Evolutionary conservation across 2,888 invertebrate species (phyloP).

Genomic region (Linhomoeus sp.): DNA sequence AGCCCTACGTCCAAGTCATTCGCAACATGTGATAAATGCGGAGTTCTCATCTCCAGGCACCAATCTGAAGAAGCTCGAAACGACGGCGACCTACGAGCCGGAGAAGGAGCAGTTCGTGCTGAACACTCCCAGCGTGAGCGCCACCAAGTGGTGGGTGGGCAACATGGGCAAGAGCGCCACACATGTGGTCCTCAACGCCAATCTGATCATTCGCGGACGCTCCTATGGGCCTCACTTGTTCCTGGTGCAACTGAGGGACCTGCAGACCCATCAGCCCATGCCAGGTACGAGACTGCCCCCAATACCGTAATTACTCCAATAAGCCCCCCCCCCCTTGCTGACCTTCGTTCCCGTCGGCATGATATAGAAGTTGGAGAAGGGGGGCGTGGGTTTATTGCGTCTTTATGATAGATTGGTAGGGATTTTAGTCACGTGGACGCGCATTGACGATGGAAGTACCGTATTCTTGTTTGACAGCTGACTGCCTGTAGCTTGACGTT

Average conservation of each 20-base stretch:
- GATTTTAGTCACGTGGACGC: too few species aligned
- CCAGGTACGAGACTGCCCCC: slow-evolving; percentile 47
- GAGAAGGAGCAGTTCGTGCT: slow-evolving; percentile 61
- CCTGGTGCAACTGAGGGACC: slow-evolving; percentile 68
- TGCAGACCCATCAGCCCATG: slow-evolving; percentile 64
- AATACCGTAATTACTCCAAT: too few species aligned
- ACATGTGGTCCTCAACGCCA: slow-evolving; percentile 75
- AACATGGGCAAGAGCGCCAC: slow-evolving; percentile 80
- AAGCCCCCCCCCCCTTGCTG: too few species aligned
- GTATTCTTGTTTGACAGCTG: neutral
- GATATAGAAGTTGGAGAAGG: too few species aligned
- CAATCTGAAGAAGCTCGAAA: slow-evolving; percentile 73
- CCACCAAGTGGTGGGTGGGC: slow-evolving; percentile 94
- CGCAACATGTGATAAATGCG: too few species aligned
- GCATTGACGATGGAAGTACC: too few species aligned
- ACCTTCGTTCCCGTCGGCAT: too few species aligned
- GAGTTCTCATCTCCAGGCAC: slow-evolving; percentile 41
- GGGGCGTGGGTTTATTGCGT: too few species aligned
- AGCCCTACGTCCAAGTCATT: too few species aligned
- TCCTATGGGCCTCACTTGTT: slow-evolving; percentile 78
- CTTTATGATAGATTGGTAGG: too few species aligned
- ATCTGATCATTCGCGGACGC: slow-evolving; percentile 58
- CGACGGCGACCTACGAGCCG: slow-evolving; percentile 71
- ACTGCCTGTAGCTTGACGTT: too few species aligned
- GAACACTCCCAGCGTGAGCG: slow-evolving; percentile 62